Evolutionary conservation across 2,888 invertebrate species (phyloP).

Genomic region (Lochmaea crataegi): DNA sequence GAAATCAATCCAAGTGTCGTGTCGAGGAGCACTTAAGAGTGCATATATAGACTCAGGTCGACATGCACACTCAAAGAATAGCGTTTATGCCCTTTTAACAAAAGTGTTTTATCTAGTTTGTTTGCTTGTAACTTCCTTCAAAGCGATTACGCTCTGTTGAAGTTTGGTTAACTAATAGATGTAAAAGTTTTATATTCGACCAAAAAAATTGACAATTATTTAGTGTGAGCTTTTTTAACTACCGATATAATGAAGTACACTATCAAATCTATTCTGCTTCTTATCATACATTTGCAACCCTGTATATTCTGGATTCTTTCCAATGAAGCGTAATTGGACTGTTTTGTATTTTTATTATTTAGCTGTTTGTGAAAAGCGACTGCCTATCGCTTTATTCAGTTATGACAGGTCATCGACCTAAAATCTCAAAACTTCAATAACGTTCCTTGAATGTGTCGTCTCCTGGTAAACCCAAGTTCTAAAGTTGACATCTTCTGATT

Average conservation of each 20-base stretch:
- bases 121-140: constrained; percentile 26
- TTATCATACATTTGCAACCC: too few species aligned
- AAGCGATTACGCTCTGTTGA: constrained; percentile 8
- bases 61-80: constrained; percentile 39
- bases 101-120: constrained; percentile 33
- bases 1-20: constrained; percentile 40
- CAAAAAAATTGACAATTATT: too few species aligned
- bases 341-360: too few species aligned
- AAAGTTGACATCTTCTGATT: constrained; percentile 35
- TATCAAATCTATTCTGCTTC: too few species aligned
- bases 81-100: constrained; percentile 30
- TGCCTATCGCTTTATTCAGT: too few species aligned
- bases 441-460: constrained; percentile 22
- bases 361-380: too few species aligned
- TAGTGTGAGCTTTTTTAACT: too few species aligned
- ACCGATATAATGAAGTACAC: too few species aligned
- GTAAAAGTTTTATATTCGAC: too few species aligned
- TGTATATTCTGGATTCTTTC: too few species aligned
- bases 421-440: constrained; percentile 22
- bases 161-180: not conserved
- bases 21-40: constrained; percentile 38
- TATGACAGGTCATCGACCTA: constrained; percentile 15
- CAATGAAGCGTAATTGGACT: too few species aligned
- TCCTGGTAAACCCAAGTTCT: constrained; percentile 23
- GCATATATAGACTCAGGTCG: constrained; percentile 38